Evolutionary conservation across 2,113 vertebrate species (phyloP).

Genomic region (Arizona elegans): DNA sequence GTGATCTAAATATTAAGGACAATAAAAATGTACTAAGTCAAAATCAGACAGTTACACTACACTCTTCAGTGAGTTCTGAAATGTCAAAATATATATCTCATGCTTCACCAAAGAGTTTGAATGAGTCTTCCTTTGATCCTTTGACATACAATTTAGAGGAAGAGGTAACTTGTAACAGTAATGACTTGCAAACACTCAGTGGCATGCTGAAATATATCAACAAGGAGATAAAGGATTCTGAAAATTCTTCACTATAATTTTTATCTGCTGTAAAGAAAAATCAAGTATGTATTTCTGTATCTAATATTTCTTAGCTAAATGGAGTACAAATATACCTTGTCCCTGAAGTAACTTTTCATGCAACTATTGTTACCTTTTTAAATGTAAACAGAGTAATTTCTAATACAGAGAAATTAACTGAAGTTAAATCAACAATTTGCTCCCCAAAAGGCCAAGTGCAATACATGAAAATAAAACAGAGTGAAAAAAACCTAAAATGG

Average conservation of each 20-base stretch:
- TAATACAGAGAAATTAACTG: background rate
- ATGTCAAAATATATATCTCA: constrained; percentile 30
- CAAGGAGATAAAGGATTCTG: constrained; percentile 62
- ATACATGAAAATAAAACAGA: background rate
- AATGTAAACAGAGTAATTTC: background rate
- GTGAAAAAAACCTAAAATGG: background rate
- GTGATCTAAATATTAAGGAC: constrained; percentile 53
- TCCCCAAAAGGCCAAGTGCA: background rate
- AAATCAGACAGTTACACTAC: constrained; percentile 46
- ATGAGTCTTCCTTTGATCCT: constrained; percentile 61
- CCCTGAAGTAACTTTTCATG: background rate
- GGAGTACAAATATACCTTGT: background rate
- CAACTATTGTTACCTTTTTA: background rate
- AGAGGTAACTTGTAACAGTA: constrained; percentile 48
- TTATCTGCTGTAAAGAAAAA: constrained; percentile 28
- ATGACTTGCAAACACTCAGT: constrained; percentile 68
- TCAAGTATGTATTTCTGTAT: constrained; percentile 55
- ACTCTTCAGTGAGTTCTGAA: constrained; percentile 45
- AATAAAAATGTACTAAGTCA: constrained; percentile 49
- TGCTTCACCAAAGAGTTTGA: constrained; percentile 26
- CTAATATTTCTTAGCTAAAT: constrained; percentile 7
- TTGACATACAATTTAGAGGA: constrained; percentile 51
- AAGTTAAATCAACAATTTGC: background rate
- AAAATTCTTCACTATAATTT: constrained; percentile 49
- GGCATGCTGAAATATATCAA: constrained; percentile 71